Evolutionary conservation across 2,888 invertebrate genomes (phyloP).

Genomic region (Platerodrilus igneus): DNA sequence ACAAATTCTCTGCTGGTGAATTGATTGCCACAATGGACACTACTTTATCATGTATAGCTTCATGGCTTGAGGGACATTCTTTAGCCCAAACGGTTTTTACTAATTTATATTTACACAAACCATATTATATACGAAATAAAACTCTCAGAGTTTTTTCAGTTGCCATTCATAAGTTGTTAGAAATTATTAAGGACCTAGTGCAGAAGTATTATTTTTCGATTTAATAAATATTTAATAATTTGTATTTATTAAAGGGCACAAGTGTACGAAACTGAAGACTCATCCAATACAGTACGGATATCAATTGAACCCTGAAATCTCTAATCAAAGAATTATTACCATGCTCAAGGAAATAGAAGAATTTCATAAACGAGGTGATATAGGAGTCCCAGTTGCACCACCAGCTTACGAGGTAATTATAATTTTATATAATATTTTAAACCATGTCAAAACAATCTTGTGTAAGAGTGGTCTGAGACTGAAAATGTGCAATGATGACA

Average conservation of each 20-base stretch:
- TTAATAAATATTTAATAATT: constrained; percentile 4
- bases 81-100: constrained; percentile 96
- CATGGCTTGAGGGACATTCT: constrained; percentile 96
- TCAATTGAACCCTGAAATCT: constrained; percentile 74
- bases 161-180: constrained; percentile 82
- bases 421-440: too few species aligned
- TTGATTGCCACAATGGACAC: constrained; percentile 92
- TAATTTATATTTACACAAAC: constrained; percentile 90
- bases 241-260: constrained; percentile 56
- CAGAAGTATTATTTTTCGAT: constrained; percentile 59
- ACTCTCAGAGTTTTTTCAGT: constrained; percentile 81
- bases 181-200: constrained; percentile 83
- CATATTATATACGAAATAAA: constrained; percentile 77
- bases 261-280: constrained; percentile 95
- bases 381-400: too few species aligned
- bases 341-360: constrained; percentile 90
- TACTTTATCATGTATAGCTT: constrained; percentile 88
- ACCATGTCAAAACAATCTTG: too few species aligned
- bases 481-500: too few species aligned
- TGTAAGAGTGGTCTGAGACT: too few species aligned
- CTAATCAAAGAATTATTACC: constrained; percentile 73
- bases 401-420: too few species aligned
- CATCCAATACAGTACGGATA: constrained; percentile 91
- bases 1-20: constrained; percentile 70
- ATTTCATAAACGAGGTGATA: too few species aligned